A percentile compares a stretch with the other conserved stretches of the same genome.
These are phyloP conservation scores for Panurus biarmicus DNA, from an alignment of 2,113 vertebrate species.

Conservation along the genomic window DNA sequence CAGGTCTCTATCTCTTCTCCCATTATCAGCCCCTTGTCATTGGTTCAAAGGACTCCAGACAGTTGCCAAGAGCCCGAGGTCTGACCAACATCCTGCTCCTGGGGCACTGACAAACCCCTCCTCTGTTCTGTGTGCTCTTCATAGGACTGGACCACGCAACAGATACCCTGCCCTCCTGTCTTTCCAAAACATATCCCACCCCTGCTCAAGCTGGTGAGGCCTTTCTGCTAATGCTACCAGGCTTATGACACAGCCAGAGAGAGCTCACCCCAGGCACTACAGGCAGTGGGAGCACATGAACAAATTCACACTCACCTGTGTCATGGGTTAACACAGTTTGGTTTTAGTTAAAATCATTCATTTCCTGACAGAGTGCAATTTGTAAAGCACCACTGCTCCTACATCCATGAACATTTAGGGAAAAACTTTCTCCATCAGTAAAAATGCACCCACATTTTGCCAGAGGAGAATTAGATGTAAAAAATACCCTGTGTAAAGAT, in stretches of 20 bases:
- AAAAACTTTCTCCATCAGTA: not conserved
- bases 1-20: not conserved
- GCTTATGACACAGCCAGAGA: not conserved
- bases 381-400: not conserved
- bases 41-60: not conserved
- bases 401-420: not conserved
- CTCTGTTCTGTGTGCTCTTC: accelerated
- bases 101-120: not conserved
- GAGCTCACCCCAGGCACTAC: not conserved
- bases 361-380: not conserved
- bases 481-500: not conserved
- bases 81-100: not conserved
- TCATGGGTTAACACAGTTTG: no score
- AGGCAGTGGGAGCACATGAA: not conserved
- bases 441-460: not conserved
- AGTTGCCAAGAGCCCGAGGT: not conserved
- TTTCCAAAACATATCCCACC: not conserved
- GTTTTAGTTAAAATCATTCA: no score
- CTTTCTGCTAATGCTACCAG: not conserved
- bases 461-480: not conserved
- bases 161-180: not conserved
- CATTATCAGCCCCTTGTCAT: not conserved
- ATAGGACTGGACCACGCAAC: not conserved
- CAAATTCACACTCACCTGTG: not conserved
- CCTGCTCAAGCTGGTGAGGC: not conserved